A percentile compares a stretch with the other conserved stretches of the same genome.
These are phyloP conservation scores for Solen grandis DNA, from an alignment of 1,140 invertebrate genomes.

Conservation along the genomic window DNA sequence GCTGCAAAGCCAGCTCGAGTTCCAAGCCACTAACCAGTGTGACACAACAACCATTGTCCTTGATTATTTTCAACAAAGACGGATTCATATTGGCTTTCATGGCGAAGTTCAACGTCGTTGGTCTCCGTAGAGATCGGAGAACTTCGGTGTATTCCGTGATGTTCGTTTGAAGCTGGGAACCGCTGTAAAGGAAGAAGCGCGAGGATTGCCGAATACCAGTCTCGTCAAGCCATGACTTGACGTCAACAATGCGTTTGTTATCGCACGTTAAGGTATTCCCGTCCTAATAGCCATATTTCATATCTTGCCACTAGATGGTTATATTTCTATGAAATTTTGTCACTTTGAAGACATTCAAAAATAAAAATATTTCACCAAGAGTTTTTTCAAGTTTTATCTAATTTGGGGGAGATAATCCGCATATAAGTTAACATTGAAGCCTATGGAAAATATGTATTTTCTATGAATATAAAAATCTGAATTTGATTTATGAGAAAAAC, in stretches of 20 bases:
- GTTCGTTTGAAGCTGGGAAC: conserved; percentile 68
- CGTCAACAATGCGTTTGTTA: conserved; percentile 52
- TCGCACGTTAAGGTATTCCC: too few relatives aligned
- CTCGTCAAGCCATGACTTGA: conserved; percentile 40
- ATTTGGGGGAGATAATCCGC: too few relatives aligned
- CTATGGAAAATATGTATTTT: too few relatives aligned
- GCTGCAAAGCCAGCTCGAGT: conserved; percentile 74
- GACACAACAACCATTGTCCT: conserved; percentile 68
- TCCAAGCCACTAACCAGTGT: conserved; percentile 80
- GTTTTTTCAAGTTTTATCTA: too few relatives aligned
- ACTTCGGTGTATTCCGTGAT: conserved; percentile 69
- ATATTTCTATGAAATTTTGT: too few relatives aligned
- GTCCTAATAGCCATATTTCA: too few relatives aligned
- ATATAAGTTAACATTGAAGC: too few relatives aligned
- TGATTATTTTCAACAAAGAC: conserved; percentile 72
- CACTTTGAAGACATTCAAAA: too few relatives aligned
- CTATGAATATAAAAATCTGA: too few relatives aligned
- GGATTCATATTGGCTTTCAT: conserved; percentile 79
- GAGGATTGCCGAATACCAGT: conserved; percentile 22
- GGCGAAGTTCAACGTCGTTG: conserved; percentile 72
- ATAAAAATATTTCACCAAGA: too few relatives aligned
- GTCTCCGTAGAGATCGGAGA: conserved; percentile 60
- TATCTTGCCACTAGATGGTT: too few relatives aligned
- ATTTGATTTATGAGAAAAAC: too few relatives aligned
- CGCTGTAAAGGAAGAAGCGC: conserved; percentile 77